Evolutionary conservation across 2,113 vertebrate genomes (phyloP), one percentile per base, ranked within the genome.

Genomic region (Orcinus orca): DNA sequence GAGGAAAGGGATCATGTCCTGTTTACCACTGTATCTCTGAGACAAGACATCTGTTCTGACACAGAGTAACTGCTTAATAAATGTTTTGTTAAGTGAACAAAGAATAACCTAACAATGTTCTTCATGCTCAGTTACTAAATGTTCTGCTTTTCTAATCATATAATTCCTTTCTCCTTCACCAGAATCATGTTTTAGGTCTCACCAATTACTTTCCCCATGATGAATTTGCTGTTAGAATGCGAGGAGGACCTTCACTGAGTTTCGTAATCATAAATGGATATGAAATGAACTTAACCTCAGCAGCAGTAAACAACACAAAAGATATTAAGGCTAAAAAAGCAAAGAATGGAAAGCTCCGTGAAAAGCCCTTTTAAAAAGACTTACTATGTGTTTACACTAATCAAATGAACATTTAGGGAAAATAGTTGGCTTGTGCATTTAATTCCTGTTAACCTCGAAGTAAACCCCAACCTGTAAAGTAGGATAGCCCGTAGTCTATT

Each of bases 91-190:
- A 86, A 93, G 70, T 65, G 58, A 82, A 65, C 47, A 80, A 80
- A 85, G 60, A 85, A 29, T 77, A 86, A 74, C 38, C 71, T 55
- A 85, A 90, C 70, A 55, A 31, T 63, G 63, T 96, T 91, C 36
- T 88, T 84, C n/a, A 91, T 70, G 90, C n/a, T 85, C 55, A 83
- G 6, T 90, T 88, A 68, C 25, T 58, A 55, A 80, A 67, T 82
- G 33, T 77, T 73, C 67, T 53, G 21, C 26, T 93, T 91, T 81
- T 91, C 26, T 73, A 96, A 88, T 89, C 21, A 44, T 9, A n/a
- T 50, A 26, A 93, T 76, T 81, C 25, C n/a, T 96, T 83, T 67
- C 33, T 95, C 44, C 65, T 60, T 95, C 55, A 92, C 26, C 50
- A 73, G 60, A 82, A 71, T 86, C 31, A 93, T 25, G 58, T 79